Percentiles rank a stretch among this genome's conserved stretches.
Evolutionary conservation across 2,113 vertebrate genomes (phyloP).

Genomic region (Dermatemys mawii): DNA sequence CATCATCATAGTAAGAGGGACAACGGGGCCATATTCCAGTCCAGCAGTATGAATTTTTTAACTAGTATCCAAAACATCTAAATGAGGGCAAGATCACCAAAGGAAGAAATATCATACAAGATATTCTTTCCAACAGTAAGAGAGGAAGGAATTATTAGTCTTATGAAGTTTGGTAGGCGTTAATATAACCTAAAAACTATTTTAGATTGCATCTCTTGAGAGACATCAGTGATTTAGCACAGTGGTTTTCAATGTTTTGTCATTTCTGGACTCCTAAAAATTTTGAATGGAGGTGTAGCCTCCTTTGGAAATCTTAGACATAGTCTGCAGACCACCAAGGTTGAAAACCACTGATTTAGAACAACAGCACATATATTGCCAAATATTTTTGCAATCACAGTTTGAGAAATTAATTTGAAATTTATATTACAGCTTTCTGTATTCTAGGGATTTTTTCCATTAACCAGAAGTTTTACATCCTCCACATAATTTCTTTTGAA

Average conservation of each 20-base stretch:
- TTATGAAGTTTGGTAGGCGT: background rate
- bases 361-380: background rate
- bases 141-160: background rate
- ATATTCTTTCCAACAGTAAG: background rate
- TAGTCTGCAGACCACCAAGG: no score
- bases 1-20: background rate
- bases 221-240: background rate
- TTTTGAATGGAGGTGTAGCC: background rate
- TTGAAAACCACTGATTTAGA: background rate
- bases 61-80: background rate
- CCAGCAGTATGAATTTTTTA: background rate
- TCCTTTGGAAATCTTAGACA: background rate
- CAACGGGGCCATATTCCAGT: background rate
- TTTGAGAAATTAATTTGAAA: background rate
- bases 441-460: background rate
- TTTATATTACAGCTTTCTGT: background rate
- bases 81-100: background rate
- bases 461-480: background rate
- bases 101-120: background rate
- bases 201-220: background rate
- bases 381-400: background rate
- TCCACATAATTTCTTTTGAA: slow-evolving; percentile 7
- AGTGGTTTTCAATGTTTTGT: background rate
- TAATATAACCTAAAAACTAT: background rate
- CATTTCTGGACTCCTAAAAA: background rate